A percentile compares a stretch with the other conserved stretches of the same genome.
Conservation (phyloP, 2,888 invertebrate species). For the Myopa testacea region DNA sequence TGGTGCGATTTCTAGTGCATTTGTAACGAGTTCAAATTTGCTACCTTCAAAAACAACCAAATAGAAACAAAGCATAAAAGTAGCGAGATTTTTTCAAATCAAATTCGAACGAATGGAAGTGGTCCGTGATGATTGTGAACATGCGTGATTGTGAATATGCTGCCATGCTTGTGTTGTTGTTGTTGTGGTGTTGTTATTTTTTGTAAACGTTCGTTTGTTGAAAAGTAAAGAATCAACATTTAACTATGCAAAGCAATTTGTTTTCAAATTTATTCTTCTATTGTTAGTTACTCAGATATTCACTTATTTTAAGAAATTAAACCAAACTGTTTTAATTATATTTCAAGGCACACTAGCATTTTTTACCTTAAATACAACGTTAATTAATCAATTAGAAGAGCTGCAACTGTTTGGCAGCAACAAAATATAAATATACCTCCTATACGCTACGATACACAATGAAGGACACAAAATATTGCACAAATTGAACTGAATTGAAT, state of each 20-base stretch:
- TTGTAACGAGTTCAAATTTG: background rate
- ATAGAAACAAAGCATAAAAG: constrained; percentile 2
- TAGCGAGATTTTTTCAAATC: background rate
- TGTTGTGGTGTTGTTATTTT: constrained; percentile 43
- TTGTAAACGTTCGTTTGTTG: constrained; percentile 32
- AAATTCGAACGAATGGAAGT: too few species aligned
- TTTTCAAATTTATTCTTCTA: constrained; percentile 39
- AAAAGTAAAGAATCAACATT: background rate
- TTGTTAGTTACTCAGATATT: constrained; percentile 37
- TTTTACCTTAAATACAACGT: constrained; percentile 41
- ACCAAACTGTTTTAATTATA: constrained; percentile 40
- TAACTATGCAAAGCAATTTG: constrained; percentile 5
- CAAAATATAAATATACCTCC: constrained; percentile 38
- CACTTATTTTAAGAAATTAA: constrained; percentile 29
- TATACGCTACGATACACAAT: background rate
- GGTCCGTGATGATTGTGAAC: background rate
- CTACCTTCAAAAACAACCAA: constrained; percentile 8
- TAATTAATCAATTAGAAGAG: constrained; percentile 20
- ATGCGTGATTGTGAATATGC: constrained; percentile 49
- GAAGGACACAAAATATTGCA: constrained; percentile 34
- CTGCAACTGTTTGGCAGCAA: constrained; percentile 45
- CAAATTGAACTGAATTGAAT: background rate
- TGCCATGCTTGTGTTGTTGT: constrained; percentile 55
- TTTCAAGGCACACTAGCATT: constrained; percentile 65
- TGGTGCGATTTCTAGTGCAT: background rate